Base-by-base conservation (phyloP, 2,888 invertebrate genomes). In the Pristionchus maxplancki region DNA sequence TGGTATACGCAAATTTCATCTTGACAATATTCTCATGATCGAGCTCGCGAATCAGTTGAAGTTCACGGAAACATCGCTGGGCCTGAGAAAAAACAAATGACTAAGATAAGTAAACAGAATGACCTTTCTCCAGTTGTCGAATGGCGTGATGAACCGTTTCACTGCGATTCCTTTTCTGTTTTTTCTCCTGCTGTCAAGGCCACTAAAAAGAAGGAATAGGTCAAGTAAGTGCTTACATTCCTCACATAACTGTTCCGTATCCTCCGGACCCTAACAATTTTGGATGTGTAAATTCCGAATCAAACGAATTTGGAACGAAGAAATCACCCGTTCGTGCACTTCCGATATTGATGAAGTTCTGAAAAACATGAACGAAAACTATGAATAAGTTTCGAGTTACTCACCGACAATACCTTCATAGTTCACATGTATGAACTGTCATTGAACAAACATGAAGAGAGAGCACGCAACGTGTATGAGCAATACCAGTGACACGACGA, bases 231-330 rank as follows among this genome's bases (percentile, higher is more conserved):
- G 15, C 3, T 11, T 20, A 17, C 2, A n/a, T n/a, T n/a, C 9
- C 71, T 37, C 20, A 71, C 71, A 71, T 17, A 15, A 71, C 71
- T 1, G 71, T 71, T 37, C 71, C 67, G 67, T 71, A 71, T 71
- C 71, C 71, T 37, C 71, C 71, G 20, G 34, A 28, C 15, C 37
- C 71, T 20, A 71, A 64, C 31, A 31, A 34, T 4, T 15, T 64
- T 15, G 64, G 31, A 13, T 64, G 8, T 9, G 13, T 11, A 5
- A 31, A 64, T 11, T 64, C 15, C 11, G 31, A 20, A 2, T 4
- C 31, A 15, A 64, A 64, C 15, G 6, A 28, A 11, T 15, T 31
- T 11, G 64, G 64, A 13, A 64, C 64, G 17, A 64, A 64, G 64
- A 64, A 64, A 20, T 64, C 64, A 13, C 64, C 31, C 8, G 17